Evolutionary conservation across 1,140 invertebrate genomes (phyloP).

Genomic region (Diorhabda carinulata): DNA sequence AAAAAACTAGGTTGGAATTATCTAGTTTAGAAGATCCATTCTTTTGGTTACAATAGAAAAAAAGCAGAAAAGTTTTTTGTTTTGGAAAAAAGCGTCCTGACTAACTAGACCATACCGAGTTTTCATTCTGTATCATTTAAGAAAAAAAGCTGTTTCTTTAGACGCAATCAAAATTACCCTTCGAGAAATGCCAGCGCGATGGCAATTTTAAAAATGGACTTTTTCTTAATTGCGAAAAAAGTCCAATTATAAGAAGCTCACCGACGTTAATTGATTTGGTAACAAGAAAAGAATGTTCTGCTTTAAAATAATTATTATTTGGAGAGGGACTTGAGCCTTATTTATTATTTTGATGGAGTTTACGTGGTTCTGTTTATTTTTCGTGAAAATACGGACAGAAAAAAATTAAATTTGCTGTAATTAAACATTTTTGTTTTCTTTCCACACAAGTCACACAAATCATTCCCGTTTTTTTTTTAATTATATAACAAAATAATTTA

Average conservation of each 20-base stretch:
- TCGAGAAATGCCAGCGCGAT: slow-evolving; percentile 32
- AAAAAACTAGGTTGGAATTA: too few relatives aligned
- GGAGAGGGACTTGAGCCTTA: slow-evolving; percentile 25
- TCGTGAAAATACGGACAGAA: neutral
- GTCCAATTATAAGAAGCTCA: slow-evolving; percentile 40
- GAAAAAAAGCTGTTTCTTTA: slow-evolving; percentile 30
- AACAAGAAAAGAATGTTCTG: slow-evolving; percentile 37
- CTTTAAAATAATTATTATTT: slow-evolving; percentile 32
- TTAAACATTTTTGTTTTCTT: slow-evolving; percentile 1
- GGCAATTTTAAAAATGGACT: slow-evolving; percentile 44
- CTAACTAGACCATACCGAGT: slow-evolving; percentile 6
- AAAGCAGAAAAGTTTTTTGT: too few relatives aligned
- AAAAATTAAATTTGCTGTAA: neutral
- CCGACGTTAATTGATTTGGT: slow-evolving; percentile 40
- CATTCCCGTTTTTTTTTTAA: neutral
- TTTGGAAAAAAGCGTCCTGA: neutral
- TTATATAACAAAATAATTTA: neutral
- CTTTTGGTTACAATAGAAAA: too few relatives aligned
- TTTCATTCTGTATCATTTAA: slow-evolving; percentile 18
- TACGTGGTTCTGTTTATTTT: slow-evolving; percentile 19
- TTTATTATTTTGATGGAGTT: slow-evolving; percentile 34
- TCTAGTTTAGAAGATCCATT: too few relatives aligned
- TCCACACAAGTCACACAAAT: neutral
- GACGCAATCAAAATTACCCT: slow-evolving; percentile 41
- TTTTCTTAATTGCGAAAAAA: slow-evolving; percentile 42